These are phyloP conservation scores for Dicrurus megarhynchus DNA, from an alignment of 2,113 vertebrate genomes.

Conservation along the genomic window DNA sequence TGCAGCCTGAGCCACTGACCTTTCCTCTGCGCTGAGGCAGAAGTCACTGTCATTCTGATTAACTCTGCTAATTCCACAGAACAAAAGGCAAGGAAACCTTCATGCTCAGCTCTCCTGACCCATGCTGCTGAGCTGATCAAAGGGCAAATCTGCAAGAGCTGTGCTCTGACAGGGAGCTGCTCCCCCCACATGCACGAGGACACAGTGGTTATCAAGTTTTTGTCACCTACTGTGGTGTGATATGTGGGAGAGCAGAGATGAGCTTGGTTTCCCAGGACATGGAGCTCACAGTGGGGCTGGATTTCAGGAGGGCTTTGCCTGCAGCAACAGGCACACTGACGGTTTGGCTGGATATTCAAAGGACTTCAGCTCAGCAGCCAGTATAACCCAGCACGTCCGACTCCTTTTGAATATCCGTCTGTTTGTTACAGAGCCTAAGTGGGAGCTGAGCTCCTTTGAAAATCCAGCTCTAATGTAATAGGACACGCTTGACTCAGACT, in stretches of 20 bases:
- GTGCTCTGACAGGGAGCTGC: neutral
- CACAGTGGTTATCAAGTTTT: neutral
- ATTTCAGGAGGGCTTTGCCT: constrained; percentile 15
- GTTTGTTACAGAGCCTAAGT: neutral
- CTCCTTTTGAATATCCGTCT: neutral
- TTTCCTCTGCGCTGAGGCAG: constrained; percentile 49
- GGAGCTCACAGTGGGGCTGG: neutral
- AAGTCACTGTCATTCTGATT: constrained; percentile 62
- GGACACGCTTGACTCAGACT: constrained; percentile 37
- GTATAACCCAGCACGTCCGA: neutral
- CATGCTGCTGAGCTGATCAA: constrained; percentile 38
- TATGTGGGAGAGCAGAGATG: neutral
- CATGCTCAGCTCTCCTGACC: constrained; percentile 1
- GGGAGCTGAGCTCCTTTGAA: constrained; percentile 21
- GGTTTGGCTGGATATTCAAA: constrained; percentile 40
- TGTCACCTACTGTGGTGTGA: neutral
- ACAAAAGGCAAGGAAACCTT: constrained; percentile 55
- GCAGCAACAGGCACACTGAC: neutral
- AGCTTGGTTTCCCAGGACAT: neutral
- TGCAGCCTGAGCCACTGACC: constrained; percentile 51
- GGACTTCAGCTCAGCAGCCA: constrained; percentile 10
- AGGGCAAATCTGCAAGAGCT: neutral
- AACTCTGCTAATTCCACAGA: constrained; percentile 50
- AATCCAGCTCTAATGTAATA: constrained; percentile 43
- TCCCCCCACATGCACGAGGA: neutral